phyloP scores from a whole-genome alignment of 2,797 vertebrate genomes.

The Lagocephalus sceleratus region DNA sequence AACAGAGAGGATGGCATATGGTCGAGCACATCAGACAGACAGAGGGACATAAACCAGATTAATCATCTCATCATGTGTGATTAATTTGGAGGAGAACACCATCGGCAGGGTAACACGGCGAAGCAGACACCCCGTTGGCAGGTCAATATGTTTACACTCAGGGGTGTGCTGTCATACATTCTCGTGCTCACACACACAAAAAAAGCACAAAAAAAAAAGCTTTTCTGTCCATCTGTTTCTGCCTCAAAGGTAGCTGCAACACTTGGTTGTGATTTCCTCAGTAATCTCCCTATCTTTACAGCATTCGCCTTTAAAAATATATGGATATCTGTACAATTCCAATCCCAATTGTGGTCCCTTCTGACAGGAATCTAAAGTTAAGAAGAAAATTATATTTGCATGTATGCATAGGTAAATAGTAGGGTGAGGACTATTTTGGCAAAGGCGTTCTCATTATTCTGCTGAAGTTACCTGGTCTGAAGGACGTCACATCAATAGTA shows the following conservation, averaged over 20 bases:
- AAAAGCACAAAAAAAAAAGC: neutral
- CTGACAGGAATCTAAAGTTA: too few relatives aligned
- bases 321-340: too few relatives aligned
- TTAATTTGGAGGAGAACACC: conserved; percentile 59
- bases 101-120: conserved; percentile 44
- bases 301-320: too few relatives aligned
- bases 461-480: conserved; percentile 40
- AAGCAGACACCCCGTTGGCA: conserved; percentile 59
- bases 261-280: too few relatives aligned
- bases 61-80: conserved; percentile 75
- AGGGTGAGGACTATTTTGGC: too few relatives aligned
- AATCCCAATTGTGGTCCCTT: neutral
- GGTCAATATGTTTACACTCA: conserved; percentile 69
- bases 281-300: too few relatives aligned
- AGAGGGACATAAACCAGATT: conserved; percentile 64
- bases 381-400: too few relatives aligned
- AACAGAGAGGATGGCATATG: conserved; percentile 54
- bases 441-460: conserved; percentile 3
- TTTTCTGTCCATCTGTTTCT: too few relatives aligned
- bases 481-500: conserved; percentile 40
- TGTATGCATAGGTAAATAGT: too few relatives aligned
- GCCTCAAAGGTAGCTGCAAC: too few relatives aligned
- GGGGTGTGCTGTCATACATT: conserved; percentile 32
- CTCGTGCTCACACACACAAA: conserved; percentile 2
- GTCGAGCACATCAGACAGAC: conserved; percentile 48